Conservation (phyloP, 2,888 invertebrate genomes). For the Falcaria lacertinaria region DNA sequence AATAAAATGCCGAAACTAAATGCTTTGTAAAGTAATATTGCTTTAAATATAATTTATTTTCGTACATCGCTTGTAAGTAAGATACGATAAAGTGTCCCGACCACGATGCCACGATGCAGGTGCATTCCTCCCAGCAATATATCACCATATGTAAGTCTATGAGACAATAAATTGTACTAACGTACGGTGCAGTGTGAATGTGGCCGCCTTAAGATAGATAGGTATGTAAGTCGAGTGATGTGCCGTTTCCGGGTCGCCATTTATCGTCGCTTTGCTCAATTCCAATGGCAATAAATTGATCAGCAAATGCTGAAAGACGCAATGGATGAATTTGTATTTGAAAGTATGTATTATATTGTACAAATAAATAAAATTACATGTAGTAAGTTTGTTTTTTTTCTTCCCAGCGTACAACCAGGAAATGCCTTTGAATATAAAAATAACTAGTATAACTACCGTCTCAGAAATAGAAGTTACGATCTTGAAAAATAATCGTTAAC, state of each 20-base stretch:
- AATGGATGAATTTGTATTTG: constrained; percentile 2
- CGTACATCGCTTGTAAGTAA: no score
- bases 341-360: constrained; percentile 4
- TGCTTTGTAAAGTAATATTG: no score
- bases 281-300: background rate
- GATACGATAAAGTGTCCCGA: no score
- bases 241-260: background rate
- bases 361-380: constrained; percentile 2
- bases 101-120: no score
- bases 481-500: background rate
- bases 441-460: background rate
- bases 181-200: background rate
- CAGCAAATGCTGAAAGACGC: background rate
- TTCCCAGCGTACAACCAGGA: background rate
- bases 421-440: background rate
- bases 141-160: background rate
- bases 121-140: background rate
- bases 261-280: background rate
- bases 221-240: no score
- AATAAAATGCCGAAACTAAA: no score
- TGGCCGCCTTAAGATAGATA: background rate
- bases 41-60: no score
- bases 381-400: background rate
- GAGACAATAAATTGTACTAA: background rate
- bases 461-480: background rate